Percentiles rank a stretch among this genome's conserved stretches.
phyloP scores from a whole-genome alignment of 2,797 vertebrate species.

The Diplodus puntazzo region DNA sequence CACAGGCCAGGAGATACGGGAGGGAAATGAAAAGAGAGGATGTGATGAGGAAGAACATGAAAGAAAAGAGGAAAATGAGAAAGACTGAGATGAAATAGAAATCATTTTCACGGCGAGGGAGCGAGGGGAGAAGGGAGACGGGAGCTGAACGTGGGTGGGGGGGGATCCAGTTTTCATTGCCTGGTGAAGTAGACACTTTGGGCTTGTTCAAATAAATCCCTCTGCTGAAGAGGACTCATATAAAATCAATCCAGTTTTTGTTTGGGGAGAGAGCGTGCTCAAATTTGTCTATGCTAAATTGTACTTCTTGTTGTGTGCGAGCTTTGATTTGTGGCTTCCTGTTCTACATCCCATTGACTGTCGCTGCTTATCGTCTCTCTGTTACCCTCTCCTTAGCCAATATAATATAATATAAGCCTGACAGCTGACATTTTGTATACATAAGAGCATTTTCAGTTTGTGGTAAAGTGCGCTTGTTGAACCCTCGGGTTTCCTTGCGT shows the following conservation, averaged over 20 bases:
- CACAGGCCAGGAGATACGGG: conserved; percentile 33
- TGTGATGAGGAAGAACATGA: conserved; percentile 49
- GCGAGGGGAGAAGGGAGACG: conserved; percentile 21
- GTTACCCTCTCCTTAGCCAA: conserved; percentile 30
- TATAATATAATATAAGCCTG: conserved; percentile 15
- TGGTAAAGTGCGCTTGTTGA: conserved; percentile 9
- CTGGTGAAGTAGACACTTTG: conserved; percentile 70
- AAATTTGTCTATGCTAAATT: conserved; percentile 58
- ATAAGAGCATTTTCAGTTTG: conserved; percentile 5
- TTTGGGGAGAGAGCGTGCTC: conserved; percentile 60
- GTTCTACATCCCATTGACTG: conserved; percentile 26
- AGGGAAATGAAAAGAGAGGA: conserved; percentile 1
- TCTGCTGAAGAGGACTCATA: conserved; percentile 68
- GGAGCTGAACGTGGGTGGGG: conserved; percentile 33
- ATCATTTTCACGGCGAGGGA: conserved; percentile 46
- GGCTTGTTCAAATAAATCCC: conserved; percentile 73
- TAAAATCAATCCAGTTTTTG: conserved; percentile 76
- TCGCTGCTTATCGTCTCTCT: conserved; percentile 17
- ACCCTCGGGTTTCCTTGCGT: conserved; percentile 32
- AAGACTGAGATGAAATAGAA: conserved; percentile 41
- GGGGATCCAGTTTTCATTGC: conserved; percentile 62
- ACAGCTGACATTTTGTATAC: conserved; percentile 13
- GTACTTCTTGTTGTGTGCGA: conserved; percentile 42
- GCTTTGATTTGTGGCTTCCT: conserved; percentile 29
- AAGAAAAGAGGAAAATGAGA: conserved; percentile 69